These are phyloP conservation scores for Diaperis boleti DNA, from an alignment of 2,888 invertebrate genomes.

Conservation along the genomic window DNA sequence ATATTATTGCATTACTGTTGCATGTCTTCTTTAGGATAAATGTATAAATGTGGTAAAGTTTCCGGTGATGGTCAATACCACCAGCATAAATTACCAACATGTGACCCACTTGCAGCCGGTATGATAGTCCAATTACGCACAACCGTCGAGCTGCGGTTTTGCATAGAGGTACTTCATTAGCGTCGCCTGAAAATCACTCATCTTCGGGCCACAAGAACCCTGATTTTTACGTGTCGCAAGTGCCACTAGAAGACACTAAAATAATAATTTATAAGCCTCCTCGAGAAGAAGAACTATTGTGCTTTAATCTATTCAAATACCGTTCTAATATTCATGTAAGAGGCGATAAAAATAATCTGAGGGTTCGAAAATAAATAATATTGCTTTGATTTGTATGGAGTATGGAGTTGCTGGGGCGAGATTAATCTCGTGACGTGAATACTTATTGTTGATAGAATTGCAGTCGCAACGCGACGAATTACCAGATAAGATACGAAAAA, in stretches of 20 bases:
- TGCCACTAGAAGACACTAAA: conserved; percentile 4
- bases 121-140: conserved; percentile 27
- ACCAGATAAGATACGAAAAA: too few relatives aligned
- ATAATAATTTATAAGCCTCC: conserved; percentile 1
- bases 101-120: conserved; percentile 18
- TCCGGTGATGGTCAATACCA: conserved; percentile 27
- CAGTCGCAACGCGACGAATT: not conserved
- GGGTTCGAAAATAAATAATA: conserved; percentile 5
- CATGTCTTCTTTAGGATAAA: too few relatives aligned
- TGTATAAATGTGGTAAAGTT: too few relatives aligned
- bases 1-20: too few relatives aligned
- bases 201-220: too few relatives aligned
- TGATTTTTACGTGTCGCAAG: not conserved
- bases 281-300: not conserved
- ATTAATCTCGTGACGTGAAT: conserved; percentile 4
- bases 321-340: conserved; percentile 12
- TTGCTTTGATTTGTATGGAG: conserved; percentile 13
- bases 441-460: not conserved
- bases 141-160: conserved; percentile 24
- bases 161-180: conserved; percentile 21
- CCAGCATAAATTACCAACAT: conserved; percentile 20
- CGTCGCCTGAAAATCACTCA: conserved; percentile 22
- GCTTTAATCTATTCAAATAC: conserved; percentile 9
- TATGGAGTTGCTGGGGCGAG: not conserved
- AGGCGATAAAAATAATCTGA: conserved; percentile 9